A percentile compares a stretch with the other conserved stretches of the same genome.
Conservation (phyloP, 2,797 vertebrate species). For the Urocyon cinereoargenteus region DNA sequence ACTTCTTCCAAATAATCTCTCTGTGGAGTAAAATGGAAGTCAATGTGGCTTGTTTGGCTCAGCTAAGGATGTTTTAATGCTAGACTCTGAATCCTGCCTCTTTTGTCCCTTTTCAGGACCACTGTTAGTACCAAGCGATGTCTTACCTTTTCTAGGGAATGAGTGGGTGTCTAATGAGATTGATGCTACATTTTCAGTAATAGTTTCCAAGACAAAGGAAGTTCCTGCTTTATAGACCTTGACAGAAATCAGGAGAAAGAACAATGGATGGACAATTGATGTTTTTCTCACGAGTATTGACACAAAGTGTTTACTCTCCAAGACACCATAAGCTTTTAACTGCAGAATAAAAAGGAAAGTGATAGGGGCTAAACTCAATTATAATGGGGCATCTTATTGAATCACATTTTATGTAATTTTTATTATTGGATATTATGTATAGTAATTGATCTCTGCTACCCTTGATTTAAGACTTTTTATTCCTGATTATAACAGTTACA, state of each 20-base stretch:
- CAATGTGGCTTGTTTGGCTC: not conserved
- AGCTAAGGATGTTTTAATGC: not conserved
- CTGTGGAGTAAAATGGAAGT: not conserved
- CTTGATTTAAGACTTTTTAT: not conserved
- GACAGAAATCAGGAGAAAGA: not conserved
- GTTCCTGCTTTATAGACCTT: not conserved
- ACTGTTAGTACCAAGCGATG: not conserved
- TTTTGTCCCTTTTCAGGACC: not conserved
- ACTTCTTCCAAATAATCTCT: not conserved
- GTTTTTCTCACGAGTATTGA: not conserved
- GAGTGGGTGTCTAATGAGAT: accelerated
- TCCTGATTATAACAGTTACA: not conserved
- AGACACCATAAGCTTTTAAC: not conserved
- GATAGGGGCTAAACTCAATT: not conserved
- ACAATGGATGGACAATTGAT: not conserved
- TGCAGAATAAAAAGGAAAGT: constrained; percentile 1
- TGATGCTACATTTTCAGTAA: not conserved
- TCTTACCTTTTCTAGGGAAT: not conserved
- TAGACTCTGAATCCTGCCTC: not conserved
- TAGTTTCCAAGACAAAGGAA: not conserved
- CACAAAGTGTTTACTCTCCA: not conserved
- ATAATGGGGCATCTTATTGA: constrained; percentile 1
- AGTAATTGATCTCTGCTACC: not conserved
- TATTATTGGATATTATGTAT: not conserved
- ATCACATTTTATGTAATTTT: constrained; percentile 16